A percentile compares a stretch with the other conserved stretches of the same genome.
Evolutionary conservation across 2,797 vertebrate species (phyloP).

Genomic region (Micropoecilia bifurca): DNA sequence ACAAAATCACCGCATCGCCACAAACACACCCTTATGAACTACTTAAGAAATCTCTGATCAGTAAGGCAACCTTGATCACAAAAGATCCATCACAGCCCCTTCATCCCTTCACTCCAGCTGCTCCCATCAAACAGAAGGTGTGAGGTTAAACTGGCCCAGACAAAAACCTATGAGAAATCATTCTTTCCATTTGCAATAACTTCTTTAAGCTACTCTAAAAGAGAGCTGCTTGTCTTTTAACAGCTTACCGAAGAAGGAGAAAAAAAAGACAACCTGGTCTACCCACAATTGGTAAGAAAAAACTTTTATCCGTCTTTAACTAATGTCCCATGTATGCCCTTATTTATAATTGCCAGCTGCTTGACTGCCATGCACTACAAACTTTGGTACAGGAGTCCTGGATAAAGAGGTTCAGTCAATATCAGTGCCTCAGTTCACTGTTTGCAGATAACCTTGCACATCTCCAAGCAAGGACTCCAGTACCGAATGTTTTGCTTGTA

Average conservation of each 20-base stretch:
- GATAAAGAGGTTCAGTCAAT: neutral
- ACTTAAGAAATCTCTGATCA: neutral
- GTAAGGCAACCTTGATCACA: neutral
- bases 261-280: neutral
- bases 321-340: neutral
- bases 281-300: neutral
- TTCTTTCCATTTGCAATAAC: too few relatives aligned
- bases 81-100: neutral
- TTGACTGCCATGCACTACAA: neutral
- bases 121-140: conserved; percentile 1
- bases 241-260: neutral
- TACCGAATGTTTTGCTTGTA: neutral
- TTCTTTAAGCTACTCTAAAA: neutral
- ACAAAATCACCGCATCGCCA: neutral
- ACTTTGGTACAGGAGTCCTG: too few relatives aligned
- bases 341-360: neutral
- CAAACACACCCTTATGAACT: neutral
- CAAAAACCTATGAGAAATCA: neutral
- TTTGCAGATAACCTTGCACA: neutral
- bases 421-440: neutral
- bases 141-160: neutral
- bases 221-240: neutral
- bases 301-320: neutral
- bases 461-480: neutral
- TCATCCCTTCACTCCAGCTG: conserved; percentile 1